Percentiles rank a stretch among this genome's conserved stretches.
Conservation (phyloP, 2,113 vertebrate genomes). For the Danio rerio region GRCz12tu NC_133193.1:24207501-24208000, state of each 20-base stretch:
- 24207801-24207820: conserved; percentile 2
- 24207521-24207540: background rate
- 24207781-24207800: background rate
- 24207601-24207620: conserved; percentile 61
- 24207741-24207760: conserved; percentile 1
- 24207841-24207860: conserved; percentile 38
- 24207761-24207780: conserved; percentile 2
- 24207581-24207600: background rate
- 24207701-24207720: background rate
- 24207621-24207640: conserved; percentile 54
- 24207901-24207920: conserved; percentile 39
- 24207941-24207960: conserved; percentile 65
- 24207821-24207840: conserved; percentile 2
- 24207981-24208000: conserved; percentile 66
- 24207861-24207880: conserved; percentile 26
- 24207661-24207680: background rate
- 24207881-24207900: conserved; percentile 54
- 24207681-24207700: conserved; percentile 5
- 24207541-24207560: background rate
- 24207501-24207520: background rate
- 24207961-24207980: conserved; percentile 61
- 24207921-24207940: conserved; percentile 54
- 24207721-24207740: background rate
- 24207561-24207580: background rate
- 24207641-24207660: conserved; percentile 49